A percentile compares a stretch with the other conserved stretches of the same genome.
Conservation (phyloP, 2,113 vertebrate species). For the Eira barbara region DNA sequence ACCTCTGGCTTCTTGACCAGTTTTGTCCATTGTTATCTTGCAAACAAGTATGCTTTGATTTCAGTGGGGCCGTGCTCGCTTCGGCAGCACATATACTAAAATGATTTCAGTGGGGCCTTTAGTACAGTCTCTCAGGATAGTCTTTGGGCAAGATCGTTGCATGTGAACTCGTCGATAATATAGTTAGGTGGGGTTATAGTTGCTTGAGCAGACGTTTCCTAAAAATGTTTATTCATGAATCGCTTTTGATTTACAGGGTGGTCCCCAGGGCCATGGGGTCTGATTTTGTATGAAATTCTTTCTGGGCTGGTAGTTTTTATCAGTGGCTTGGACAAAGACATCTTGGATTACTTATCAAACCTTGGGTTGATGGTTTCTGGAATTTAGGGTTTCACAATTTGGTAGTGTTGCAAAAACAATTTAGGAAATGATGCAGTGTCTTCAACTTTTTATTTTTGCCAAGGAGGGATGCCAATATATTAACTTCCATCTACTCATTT, state of each 20-base stretch:
- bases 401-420: not conserved
- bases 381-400: not conserved
- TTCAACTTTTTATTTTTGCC: slow-evolving; percentile 13
- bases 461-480: not conserved
- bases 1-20: not conserved
- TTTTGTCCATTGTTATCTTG: not conserved
- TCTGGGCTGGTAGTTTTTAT: not conserved
- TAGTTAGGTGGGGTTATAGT: not conserved
- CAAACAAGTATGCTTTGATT: not conserved
- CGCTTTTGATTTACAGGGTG: not conserved
- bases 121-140: not conserved
- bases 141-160: not conserved
- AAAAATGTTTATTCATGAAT: not conserved
- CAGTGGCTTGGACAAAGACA: not conserved
- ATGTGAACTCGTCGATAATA: not conserved
- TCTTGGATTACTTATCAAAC: not conserved
- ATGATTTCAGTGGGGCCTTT: not conserved
- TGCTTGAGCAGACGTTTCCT: not conserved
- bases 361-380: not conserved
- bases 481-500: slow-evolving; percentile 3
- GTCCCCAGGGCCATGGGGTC: not conserved
- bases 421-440: not conserved
- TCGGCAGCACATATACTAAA: too few species aligned
- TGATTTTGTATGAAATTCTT: not conserved
- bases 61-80: not conserved